Evolutionary conservation across 2,888 invertebrate species (phyloP).

Genomic region (Creontiades dilutus): DNA sequence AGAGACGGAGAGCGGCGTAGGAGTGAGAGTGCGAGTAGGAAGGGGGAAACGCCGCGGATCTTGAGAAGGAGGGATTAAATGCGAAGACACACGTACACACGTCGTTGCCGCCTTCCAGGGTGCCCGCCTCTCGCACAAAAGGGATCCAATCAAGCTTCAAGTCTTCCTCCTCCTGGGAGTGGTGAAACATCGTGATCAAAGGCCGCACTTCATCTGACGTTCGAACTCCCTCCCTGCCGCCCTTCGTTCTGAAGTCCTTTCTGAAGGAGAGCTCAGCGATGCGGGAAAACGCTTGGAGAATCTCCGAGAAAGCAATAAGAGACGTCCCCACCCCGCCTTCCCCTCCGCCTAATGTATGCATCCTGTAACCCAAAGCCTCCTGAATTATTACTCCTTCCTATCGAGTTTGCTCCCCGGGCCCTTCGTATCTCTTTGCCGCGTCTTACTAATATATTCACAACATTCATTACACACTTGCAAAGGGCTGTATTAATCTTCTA

Average conservation of each 20-base stretch:
- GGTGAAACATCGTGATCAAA: conserved; percentile 60
- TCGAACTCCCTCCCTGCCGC: background rate
- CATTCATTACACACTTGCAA: conserved; percentile 40
- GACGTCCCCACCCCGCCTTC: background rate
- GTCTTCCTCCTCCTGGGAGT: conserved; percentile 51
- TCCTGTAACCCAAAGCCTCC: conserved; percentile 49
- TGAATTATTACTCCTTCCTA: conserved; percentile 52
- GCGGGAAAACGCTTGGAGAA: conserved; percentile 44
- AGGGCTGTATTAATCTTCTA: background rate
- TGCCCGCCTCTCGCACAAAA: conserved; percentile 41
- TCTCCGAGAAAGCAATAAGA: conserved; percentile 51
- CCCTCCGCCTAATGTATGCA: conserved; percentile 19
- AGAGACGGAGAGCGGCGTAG: background rate
- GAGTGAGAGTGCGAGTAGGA: background rate
- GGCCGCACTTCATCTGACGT: conserved; percentile 56
- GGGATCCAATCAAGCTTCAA: conserved; percentile 61
- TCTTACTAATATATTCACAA: conserved; percentile 36
- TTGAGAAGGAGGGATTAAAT: conserved; percentile 41
- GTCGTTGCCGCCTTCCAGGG: background rate
- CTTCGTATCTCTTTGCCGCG: background rate
- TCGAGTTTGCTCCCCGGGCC: conserved; percentile 16
- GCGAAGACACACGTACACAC: conserved; percentile 41
- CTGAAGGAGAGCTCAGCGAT: conserved; percentile 11
- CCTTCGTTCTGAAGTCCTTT: background rate
- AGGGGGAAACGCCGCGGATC: background rate